These are phyloP conservation scores for Periphyllus acericola DNA, from an alignment of 2,888 invertebrate species.

Conservation along the genomic window DNA sequence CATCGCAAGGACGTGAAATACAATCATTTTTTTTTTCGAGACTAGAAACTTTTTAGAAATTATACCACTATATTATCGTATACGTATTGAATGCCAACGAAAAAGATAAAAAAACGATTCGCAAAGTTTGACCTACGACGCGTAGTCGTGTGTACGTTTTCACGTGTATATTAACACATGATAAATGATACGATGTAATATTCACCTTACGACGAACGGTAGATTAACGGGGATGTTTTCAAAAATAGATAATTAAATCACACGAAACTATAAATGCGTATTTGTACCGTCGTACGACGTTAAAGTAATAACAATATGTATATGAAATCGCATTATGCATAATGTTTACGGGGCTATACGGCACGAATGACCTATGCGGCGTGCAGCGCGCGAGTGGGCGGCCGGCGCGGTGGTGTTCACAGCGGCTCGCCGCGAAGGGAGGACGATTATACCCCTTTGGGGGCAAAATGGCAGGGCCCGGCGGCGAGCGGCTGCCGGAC, in stretches of 20 bases:
- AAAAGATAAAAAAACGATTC: no score
- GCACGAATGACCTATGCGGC: constrained; percentile 37
- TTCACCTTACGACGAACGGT: no score
- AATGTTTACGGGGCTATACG: constrained; percentile 20
- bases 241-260: neutral
- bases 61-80: no score
- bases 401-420: neutral
- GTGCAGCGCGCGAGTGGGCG: neutral
- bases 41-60: no score
- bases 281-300: neutral
- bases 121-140: no score
- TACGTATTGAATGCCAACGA: no score
- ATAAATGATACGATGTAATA: no score
- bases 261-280: neutral
- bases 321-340: neutral
- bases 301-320: neutral
- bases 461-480: constrained; percentile 63
- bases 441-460: constrained; percentile 25
- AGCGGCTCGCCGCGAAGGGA: neutral
- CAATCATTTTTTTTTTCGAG: no score
- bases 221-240: no score
- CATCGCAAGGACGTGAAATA: no score
- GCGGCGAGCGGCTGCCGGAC: constrained; percentile 63
- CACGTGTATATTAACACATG: no score
- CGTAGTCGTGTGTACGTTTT: no score